phyloP scores from a whole-genome alignment of 2,888 invertebrate species.

The Diplazon laetatorius region DNA sequence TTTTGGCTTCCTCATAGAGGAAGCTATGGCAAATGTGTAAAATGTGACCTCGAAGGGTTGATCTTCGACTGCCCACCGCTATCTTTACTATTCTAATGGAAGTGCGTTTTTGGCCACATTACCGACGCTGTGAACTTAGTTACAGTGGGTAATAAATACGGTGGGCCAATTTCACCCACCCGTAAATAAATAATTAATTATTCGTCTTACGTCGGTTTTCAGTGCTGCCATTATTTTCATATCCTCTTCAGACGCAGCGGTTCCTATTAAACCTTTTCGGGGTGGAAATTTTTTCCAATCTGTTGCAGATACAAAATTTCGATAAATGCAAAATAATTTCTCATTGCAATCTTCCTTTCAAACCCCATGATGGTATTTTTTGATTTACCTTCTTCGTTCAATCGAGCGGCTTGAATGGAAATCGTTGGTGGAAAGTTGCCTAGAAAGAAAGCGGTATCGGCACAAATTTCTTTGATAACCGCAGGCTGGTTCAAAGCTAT shows the following conservation, averaged over 20 bases:
- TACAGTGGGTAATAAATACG: too few species aligned
- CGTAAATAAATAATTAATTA: background rate
- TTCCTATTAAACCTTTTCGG: constrained; percentile 82
- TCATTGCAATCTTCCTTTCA: too few species aligned
- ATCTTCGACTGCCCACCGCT: too few species aligned
- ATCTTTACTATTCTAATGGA: too few species aligned
- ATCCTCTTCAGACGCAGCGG: constrained; percentile 83
- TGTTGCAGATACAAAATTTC: constrained; percentile 21
- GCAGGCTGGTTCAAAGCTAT: constrained; percentile 85
- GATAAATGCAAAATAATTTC: background rate
- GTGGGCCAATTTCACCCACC: too few species aligned
- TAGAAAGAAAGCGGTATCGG: constrained; percentile 87
- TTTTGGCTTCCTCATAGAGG: too few species aligned
- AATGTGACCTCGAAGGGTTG: too few species aligned
- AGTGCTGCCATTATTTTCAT: constrained; percentile 82
- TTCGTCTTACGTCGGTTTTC: constrained; percentile 74
- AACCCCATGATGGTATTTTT: background rate
- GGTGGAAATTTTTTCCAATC: constrained; percentile 63
- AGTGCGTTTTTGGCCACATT: too few species aligned
- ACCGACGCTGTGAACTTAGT: too few species aligned
- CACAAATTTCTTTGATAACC: constrained; percentile 83
- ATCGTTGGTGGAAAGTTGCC: constrained; percentile 86
- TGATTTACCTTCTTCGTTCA: constrained; percentile 83
- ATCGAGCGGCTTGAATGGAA: constrained; percentile 85
- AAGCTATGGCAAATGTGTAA: too few species aligned